Evolutionary conservation across 2,797 vertebrate genomes (phyloP).

Genomic region (Mycteria americana): DNA sequence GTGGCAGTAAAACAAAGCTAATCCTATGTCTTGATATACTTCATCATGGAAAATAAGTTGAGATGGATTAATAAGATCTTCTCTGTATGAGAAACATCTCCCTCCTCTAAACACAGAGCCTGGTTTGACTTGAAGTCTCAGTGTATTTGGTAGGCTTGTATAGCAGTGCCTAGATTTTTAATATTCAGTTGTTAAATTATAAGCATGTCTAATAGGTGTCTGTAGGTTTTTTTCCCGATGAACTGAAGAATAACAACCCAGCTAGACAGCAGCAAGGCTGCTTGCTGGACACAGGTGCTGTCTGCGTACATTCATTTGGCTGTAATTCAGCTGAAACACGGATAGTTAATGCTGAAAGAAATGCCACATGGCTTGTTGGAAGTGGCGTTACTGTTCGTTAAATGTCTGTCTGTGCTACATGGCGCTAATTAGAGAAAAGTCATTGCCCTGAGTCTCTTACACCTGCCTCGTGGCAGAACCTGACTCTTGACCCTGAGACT

Average conservation of each 20-base stretch:
- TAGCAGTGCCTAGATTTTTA: background rate
- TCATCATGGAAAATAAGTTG: background rate
- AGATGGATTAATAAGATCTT: background rate
- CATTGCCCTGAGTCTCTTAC: background rate
- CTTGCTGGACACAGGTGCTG: background rate
- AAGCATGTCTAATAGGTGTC: background rate
- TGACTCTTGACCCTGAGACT: background rate
- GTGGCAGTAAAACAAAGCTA: background rate
- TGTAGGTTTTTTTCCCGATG: fast-evolving
- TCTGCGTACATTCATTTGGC: background rate
- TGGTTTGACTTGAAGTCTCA: background rate
- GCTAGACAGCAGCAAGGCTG: background rate
- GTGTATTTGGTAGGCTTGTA: background rate
- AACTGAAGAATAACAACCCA: background rate
- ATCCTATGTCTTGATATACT: background rate
- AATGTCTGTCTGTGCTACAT: background rate
- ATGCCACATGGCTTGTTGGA: background rate
- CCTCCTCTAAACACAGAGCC: background rate
- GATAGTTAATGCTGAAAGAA: background rate
- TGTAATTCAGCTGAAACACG: background rate
- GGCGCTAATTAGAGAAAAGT: background rate
- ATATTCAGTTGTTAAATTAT: background rate
- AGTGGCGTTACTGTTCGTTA: background rate
- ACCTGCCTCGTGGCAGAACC: background rate
- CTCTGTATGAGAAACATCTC: background rate